Evolutionary conservation across 2,888 invertebrate genomes (phyloP).

Genomic region (Gortyna flavago): DNA sequence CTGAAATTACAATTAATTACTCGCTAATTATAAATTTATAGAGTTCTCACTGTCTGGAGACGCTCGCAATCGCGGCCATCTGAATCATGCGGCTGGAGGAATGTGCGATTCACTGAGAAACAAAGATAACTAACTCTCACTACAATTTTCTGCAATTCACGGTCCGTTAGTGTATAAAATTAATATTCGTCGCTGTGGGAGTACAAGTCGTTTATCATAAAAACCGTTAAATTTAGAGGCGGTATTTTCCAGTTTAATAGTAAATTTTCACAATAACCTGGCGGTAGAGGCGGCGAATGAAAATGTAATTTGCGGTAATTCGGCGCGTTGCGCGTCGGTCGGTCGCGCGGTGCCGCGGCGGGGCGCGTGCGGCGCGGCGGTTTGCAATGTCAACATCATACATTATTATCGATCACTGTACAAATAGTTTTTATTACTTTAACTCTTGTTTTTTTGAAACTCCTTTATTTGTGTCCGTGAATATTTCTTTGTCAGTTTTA

Average conservation of each 20-base stretch:
- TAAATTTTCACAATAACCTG: conserved; percentile 74
- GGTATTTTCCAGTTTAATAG: conserved; percentile 71
- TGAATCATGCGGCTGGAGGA: conserved; percentile 56
- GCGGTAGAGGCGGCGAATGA: conserved; percentile 78
- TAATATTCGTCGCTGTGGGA: conserved; percentile 62
- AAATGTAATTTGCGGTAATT: conserved; percentile 87
- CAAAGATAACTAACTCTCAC: conserved; percentile 64
- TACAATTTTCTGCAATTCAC: conserved; percentile 68
- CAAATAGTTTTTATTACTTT: conserved; percentile 7
- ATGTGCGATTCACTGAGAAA: conserved; percentile 67
- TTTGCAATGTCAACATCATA: conserved; percentile 46
- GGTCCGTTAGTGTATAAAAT: conserved; percentile 66
- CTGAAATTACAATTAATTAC: conserved; percentile 64
- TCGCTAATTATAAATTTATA: conserved; percentile 61
- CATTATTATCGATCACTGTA: conserved; percentile 22
- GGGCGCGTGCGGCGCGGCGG: conserved; percentile 46
- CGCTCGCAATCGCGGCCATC: conserved; percentile 22
- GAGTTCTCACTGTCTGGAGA: conserved; percentile 53
- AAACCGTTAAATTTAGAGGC: conserved; percentile 67
- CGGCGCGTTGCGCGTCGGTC: conserved; percentile 67
- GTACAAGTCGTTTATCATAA: conserved; percentile 61
- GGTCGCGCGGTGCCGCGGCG: conserved; percentile 57
- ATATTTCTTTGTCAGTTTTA: conserved; percentile 17
- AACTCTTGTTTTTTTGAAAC: conserved; percentile 4
- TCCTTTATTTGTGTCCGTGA: conserved; percentile 1